Base-by-base conservation (phyloP, 1,140 invertebrate species). In the Campoletis sonorensis region DNA sequence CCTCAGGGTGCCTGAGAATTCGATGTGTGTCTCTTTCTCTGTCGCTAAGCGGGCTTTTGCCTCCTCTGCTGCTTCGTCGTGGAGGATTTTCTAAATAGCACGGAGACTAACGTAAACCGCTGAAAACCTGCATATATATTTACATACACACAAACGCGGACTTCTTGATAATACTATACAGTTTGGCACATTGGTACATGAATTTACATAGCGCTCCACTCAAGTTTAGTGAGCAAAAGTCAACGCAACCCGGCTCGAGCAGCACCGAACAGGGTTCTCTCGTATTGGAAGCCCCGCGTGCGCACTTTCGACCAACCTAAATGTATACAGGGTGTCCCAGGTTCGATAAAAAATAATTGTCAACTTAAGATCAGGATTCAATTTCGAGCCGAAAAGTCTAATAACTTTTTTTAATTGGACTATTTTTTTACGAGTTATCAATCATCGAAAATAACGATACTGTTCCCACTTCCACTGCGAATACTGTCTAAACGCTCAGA, bases 1-100 rank as follows among this genome's bases (percentile, higher is more conserved):
- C 23, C 61, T 27, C 61, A 23, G 61, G 26, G 61, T 64, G 61
- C 26, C 61, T 64, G 61, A 64, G 26, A 64, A 64, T 64, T 64
- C 61, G 61, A 64, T 64, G 26, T 64, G 10, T 64, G 23, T 64
- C 51, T 54, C 51, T 54, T 54, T n/a, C 51, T 54, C 51, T 54
- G 51, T 54, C 51, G 51, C 51, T 54, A 54, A 54, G 51, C 51
- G 51, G 51, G 51, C 51, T n/a, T 54, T 54, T 54, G 51, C 51
- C 51, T 54, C n/a, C 51, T 54, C 51, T 54, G 16, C 51, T 54
- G 16, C 51, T 54, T 54, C 51, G 51, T 54, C 51, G 51, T 54
- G 18, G 51, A 54, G 51, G 51, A 54, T 54, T 54, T 54, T 54
- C 51, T 54, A 54, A 54, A 54, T 54, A 54, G 51, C 51, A 54